Conservation (phyloP, 2,797 vertebrate species). For the Parauchenoglanis ngamensis region DNA sequence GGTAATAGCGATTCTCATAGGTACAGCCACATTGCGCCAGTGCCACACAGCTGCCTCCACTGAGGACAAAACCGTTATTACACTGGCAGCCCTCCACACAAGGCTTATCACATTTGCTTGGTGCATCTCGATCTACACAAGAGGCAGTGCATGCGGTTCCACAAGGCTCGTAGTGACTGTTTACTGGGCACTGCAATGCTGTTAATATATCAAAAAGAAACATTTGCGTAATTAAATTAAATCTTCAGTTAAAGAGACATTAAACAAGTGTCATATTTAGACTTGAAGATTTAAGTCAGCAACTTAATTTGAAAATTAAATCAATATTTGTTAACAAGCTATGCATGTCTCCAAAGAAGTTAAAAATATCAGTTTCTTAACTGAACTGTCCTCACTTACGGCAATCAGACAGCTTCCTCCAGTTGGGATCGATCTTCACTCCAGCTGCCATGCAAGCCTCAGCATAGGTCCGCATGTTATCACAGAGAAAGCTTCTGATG, state of each 20-base stretch:
- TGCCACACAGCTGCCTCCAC: conserved; percentile 53
- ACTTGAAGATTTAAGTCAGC: not conserved
- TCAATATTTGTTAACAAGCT: not conserved
- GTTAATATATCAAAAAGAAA: conserved; percentile 26
- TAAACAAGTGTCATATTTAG: not conserved
- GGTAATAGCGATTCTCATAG: conserved; percentile 51
- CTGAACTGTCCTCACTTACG: conserved; percentile 38
- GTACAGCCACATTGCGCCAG: conserved; percentile 51
- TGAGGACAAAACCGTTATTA: conserved; percentile 58
- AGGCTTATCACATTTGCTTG: conserved; percentile 27
- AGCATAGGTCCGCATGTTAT: conserved; percentile 56
- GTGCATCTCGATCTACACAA: conserved; percentile 54
- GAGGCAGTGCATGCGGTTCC: conserved; percentile 69
- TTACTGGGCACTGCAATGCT: conserved; percentile 67
- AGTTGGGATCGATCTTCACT: conserved; percentile 51
- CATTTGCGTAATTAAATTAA: not conserved
- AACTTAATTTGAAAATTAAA: not conserved
- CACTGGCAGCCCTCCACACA: conserved; percentile 66
- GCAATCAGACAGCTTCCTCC: conserved; percentile 56
- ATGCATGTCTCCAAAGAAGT: too few species aligned
- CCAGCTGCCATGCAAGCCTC: conserved; percentile 53
- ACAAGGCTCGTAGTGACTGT: conserved; percentile 76
- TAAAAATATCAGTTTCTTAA: not conserved
- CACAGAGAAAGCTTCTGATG: conserved; percentile 52
- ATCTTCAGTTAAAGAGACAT: not conserved